These are phyloP conservation scores for Erythrolamprus reginae DNA, from an alignment of 2,113 vertebrate genomes.

Conservation along the genomic window DNA sequence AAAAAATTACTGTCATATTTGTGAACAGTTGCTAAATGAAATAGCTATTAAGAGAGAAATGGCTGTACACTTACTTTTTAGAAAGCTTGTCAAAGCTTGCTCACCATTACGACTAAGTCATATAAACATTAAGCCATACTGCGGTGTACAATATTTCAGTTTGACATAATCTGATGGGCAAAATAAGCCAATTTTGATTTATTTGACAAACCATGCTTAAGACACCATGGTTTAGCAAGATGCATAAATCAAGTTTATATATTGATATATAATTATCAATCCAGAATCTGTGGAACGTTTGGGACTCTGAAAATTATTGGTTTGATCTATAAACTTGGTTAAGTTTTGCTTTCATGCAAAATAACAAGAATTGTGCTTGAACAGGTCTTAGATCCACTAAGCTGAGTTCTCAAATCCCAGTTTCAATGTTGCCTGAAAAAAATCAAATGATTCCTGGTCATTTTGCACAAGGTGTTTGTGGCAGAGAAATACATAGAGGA, in stretches of 20 bases:
- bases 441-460: not conserved
- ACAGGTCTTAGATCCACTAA: not conserved
- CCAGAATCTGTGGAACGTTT: not conserved
- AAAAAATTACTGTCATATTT: not conserved
- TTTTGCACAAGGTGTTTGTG: not conserved
- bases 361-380: not conserved
- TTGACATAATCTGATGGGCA: not conserved
- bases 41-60: not conserved
- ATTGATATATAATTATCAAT: not conserved
- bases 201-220: not conserved
- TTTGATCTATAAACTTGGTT: not conserved
- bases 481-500: not conserved
- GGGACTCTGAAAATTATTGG: not conserved
- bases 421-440: not conserved
- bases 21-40: not conserved
- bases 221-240: not conserved
- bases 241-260: not conserved
- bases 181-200: not conserved
- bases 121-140: not conserved
- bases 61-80: not conserved
- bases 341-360: not conserved
- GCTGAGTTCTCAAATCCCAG: not conserved
- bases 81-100: not conserved
- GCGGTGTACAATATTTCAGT: not conserved
- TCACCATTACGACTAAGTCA: not conserved